Percentiles rank a stretch among this genome's conserved stretches.
Conservation (phyloP, 1,140 invertebrate species). For the Thalassaphorura encarpata region DNA sequence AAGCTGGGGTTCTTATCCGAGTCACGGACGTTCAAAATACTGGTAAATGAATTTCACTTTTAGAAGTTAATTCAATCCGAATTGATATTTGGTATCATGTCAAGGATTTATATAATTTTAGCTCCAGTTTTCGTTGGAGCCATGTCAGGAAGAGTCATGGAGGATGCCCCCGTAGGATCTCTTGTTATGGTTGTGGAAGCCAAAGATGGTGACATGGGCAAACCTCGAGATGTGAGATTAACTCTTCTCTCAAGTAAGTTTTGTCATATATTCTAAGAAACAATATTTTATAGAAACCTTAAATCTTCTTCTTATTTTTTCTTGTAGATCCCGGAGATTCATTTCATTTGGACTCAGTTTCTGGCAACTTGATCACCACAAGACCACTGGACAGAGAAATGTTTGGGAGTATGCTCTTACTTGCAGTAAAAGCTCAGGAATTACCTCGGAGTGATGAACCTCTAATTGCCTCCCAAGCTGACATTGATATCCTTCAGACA, state of each 20-base stretch:
- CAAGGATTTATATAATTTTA: conserved; percentile 66
- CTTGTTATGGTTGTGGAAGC: conserved; percentile 67
- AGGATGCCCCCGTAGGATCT: conserved; percentile 74
- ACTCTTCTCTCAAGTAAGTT: conserved; percentile 68
- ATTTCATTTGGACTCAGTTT: conserved; percentile 63
- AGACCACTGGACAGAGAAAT: conserved; percentile 74
- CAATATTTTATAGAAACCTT: too few species aligned
- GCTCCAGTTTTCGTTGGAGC: conserved; percentile 71
- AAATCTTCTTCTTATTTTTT: conserved; percentile 10
- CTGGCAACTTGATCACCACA: conserved; percentile 68
- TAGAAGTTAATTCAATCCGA: too few species aligned
- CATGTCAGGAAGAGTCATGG: conserved; percentile 64
- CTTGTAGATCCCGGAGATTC: conserved; percentile 71
- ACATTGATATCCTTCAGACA: conserved; percentile 34
- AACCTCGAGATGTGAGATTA: conserved; percentile 63
- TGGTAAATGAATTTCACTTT: too few species aligned
- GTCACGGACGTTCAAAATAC: conserved; percentile 72
- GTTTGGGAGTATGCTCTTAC: conserved; percentile 59
- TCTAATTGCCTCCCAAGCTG: conserved; percentile 52
- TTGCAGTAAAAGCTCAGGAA: conserved; percentile 40
- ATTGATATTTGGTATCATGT: too few species aligned
- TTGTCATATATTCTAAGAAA: too few species aligned
- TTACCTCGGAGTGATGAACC: conserved; percentile 46
- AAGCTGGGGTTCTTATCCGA: conserved; percentile 59
- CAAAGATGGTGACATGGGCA: conserved; percentile 65